phyloP scores from a whole-genome alignment of 92 coral and sea anemone species.

The Heteractis magnifica region DNA sequence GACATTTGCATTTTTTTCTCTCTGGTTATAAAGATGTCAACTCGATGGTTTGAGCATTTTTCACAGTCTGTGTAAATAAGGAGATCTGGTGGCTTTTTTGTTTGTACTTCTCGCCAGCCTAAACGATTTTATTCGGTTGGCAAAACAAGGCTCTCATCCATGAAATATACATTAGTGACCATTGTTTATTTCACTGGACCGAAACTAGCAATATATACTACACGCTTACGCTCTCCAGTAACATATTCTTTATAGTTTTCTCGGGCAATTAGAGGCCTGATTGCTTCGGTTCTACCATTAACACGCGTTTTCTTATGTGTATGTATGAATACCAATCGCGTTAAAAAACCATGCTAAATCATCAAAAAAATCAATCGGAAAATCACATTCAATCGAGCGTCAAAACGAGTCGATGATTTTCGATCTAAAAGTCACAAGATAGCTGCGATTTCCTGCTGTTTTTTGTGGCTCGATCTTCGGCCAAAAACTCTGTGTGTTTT shows the following conservation, averaged over 20 bases:
- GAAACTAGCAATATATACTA: neutral
- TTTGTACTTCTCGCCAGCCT: conserved; percentile 40
- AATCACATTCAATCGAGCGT: neutral
- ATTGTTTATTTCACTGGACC: conserved; percentile 23
- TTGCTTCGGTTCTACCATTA: neutral
- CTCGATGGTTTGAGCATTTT: conserved; percentile 23
- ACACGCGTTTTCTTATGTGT: neutral
- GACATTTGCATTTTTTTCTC: neutral
- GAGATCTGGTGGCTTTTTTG: conserved; percentile 28
- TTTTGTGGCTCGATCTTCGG: neutral
- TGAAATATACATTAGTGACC: conserved; percentile 20
- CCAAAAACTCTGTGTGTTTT: neutral
- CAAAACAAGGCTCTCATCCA: conserved; percentile 21
- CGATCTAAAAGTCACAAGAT: neutral
- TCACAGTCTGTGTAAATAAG: conserved; percentile 31
- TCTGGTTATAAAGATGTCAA: conserved; percentile 2
- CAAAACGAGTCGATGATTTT: neutral
- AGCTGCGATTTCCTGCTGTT: neutral
- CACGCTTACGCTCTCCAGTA: neutral
- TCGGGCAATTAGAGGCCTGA: neutral
- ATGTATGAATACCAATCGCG: neutral
- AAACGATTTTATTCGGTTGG: conserved; percentile 28
- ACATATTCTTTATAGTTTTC: neutral
- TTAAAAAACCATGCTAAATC: neutral
- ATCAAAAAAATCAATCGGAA: neutral